Evolutionary conservation across 2,888 invertebrate genomes (phyloP), one percentile per base, ranked within the genome.

Genomic region (Stenolophus ochropezus): DNA sequence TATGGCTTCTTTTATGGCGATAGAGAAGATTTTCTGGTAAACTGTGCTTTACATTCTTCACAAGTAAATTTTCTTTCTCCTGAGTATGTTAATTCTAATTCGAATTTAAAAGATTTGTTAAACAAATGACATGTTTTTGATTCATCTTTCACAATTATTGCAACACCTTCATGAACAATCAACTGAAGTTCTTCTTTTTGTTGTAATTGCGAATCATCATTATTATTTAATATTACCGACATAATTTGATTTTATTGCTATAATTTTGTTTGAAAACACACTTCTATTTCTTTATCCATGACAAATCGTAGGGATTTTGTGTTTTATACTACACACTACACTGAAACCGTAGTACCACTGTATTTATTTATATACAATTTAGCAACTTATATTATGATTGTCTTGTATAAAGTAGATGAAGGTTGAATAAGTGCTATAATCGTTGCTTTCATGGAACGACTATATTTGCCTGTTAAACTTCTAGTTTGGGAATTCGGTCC

Each of bases 1-100:
- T 14, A 14, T 61, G 61, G 25, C 25, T 23, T n/a, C 25, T 23
- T 61, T 23, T 4, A n/a, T 61, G 61, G 6, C 61, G 21, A 61
- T 61, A 61, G 25, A 2, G 61, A 61, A 27, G 61, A 61, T 61
- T 61, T 61, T 25, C 61, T 61, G 11, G 61, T 61, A 25, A 61
- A 61, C 25, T 61, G 23, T 61, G 61, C 61, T 14, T 61, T 8
- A 6, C 61, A 61, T 11, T 23, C 23, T 61, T 61, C 61, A 21
- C 61, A 61, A 2, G 23, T 23, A 11, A 21, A 61, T 23, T 61
- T 61, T n/a, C n/a, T 61, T n/a, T 61, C 61, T 11, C 61, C 61
- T 8, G 61, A 5, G n/a, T 61, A 25, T 23, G 61, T 61, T 61
- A 61, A 61, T 25, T 61, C 61, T 21, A 25, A 25, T 25, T 23